Base-by-base conservation (phyloP, 2,888 invertebrate species). In the Liposcelis brunnea region DNA sequence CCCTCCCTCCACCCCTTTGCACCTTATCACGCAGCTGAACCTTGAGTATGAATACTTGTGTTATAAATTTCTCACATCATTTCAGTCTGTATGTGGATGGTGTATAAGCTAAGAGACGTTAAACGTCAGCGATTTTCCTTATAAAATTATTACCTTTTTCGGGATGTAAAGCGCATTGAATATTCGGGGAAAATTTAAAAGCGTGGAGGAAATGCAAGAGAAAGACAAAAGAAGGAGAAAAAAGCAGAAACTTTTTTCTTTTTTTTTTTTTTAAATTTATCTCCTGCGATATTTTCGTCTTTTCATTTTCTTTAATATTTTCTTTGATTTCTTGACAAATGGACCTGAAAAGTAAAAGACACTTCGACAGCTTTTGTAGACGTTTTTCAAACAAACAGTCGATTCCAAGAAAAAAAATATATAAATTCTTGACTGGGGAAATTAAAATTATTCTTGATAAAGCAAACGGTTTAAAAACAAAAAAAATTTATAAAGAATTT, bases 81-180 rank as follows among this genome's bases (percentile, higher is more conserved):
- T 26, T 26, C 26, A 26, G 26, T 26, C 26, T 26, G 8, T 26
- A 26, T 26, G 26, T 26, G n/a, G n/a, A n/a, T n/a, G 56, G 55
- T 55, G 46, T 52, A 51, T 53, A 49, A 49, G 47, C n/a, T n/a
- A 31, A 2, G 19, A 18, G 26, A 45, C 8, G 3, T 12, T 7
- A n/a, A 21, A 33, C 2, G 31, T 36, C 14, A 40, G 12, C 19
- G 15, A n/a, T 40, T 40, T 40, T 15, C 21, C 6, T 7, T 15
- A 19, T 7, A 34, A 35, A 45, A 47, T 44, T 16, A 26, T 15
- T 44, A 43, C n/a, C 19, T 12, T 43, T 43, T 15, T 49, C 51
- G 53, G 53, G 50, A n/a, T n/a, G n/a, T n/a, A n/a, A 52, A 54
- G 52, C 55, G 56, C 54, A 53, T 56, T 53, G 55, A 58, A 59